Percentiles rank a stretch among this genome's conserved stretches.
Conservation (phyloP, 2,797 vertebrate species). For the Acrocephalus scirpaceus region DNA sequence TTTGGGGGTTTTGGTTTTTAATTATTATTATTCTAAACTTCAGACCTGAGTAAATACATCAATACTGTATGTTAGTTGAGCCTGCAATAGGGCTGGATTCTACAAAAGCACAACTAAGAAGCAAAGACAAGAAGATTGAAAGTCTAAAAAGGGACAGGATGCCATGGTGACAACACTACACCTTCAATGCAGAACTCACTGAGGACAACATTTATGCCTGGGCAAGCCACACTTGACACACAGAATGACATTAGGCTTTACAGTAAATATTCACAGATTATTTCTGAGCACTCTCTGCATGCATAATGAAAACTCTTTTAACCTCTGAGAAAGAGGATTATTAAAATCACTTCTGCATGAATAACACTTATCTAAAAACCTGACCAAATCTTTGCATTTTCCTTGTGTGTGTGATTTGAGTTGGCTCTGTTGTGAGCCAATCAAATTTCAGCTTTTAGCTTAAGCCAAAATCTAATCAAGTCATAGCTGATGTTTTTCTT, state of each 20-base stretch:
- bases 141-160: neutral
- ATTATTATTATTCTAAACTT: neutral
- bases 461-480: conserved; percentile 13
- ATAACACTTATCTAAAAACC: neutral
- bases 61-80: neutral
- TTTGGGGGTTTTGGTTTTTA: neutral
- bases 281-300: neutral
- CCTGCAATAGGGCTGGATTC: neutral
- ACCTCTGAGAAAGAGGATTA: neutral
- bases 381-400: neutral
- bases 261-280: neutral
- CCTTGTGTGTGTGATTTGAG: neutral
- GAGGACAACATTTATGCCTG: neutral
- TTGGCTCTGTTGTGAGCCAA: neutral
- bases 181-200: neutral
- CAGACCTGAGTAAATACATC: neutral
- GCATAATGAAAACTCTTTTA: neutral
- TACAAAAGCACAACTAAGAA: neutral
- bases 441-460: neutral
- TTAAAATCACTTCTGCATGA: neutral
- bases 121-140: neutral
- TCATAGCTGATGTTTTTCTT: neutral
- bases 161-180: neutral
- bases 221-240: neutral
- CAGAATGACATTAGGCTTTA: neutral